These are phyloP conservation scores for Napeogenes sylphis DNA, from an alignment of 2,888 invertebrate genomes.

Conservation along the genomic window DNA sequence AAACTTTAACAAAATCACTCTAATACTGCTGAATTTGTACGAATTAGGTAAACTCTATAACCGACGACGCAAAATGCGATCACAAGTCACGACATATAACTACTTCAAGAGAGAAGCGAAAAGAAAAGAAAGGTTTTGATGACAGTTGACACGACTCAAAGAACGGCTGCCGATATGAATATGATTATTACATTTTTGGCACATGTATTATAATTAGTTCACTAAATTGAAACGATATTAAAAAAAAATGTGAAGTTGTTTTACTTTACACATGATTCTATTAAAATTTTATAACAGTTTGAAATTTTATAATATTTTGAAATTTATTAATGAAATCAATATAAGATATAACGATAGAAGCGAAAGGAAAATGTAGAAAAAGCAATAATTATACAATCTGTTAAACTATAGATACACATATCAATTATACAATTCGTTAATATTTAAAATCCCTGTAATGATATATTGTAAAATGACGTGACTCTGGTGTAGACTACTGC, in stretches of 20 bases:
- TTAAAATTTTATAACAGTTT: conserved; percentile 23
- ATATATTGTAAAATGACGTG: conserved; percentile 74
- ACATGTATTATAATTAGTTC: conserved; percentile 53
- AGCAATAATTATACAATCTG: conserved; percentile 59
- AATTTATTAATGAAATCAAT: background rate
- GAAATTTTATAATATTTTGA: conserved; percentile 15
- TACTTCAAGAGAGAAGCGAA: conserved; percentile 20
- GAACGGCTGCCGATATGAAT: conserved; percentile 32
- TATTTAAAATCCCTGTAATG: conserved; percentile 78
- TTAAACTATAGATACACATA: conserved; percentile 68
- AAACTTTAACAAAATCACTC: conserved; percentile 78
- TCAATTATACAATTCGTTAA: conserved; percentile 70
- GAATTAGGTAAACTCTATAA: conserved; percentile 66
- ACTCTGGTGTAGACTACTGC: conserved; percentile 49
- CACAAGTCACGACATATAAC: conserved; percentile 48
- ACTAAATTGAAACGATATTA: conserved; percentile 23
- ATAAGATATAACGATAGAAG: conserved; percentile 31
- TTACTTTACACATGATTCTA: conserved; percentile 25
- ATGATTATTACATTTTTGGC: conserved; percentile 54
- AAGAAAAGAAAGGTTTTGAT: conserved; percentile 10
- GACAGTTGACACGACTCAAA: conserved; percentile 11
- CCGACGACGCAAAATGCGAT: conserved; percentile 52
- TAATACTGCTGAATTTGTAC: conserved; percentile 78
- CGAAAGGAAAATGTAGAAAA: conserved; percentile 48
- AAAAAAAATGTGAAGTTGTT: conserved; percentile 10